Percentiles rank a stretch among this genome's conserved stretches.
Evolutionary conservation across 2,113 vertebrate species (phyloP).

Genomic region (Psittacara wagleri): DNA sequence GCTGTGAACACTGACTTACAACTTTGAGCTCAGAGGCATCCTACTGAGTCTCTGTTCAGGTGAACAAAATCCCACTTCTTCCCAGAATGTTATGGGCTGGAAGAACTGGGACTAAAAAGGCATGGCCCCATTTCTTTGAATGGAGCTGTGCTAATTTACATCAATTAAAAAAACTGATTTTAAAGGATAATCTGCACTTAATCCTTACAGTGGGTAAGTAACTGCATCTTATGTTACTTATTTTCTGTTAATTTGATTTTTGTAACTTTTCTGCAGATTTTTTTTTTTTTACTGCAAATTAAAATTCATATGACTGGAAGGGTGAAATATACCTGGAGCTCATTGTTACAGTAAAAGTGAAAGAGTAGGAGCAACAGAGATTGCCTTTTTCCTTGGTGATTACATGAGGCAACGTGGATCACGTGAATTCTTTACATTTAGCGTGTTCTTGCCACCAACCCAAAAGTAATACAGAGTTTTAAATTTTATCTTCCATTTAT

Average conservation of each 20-base stretch:
- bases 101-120: background rate
- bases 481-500: background rate
- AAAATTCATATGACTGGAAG: background rate
- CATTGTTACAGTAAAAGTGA: background rate
- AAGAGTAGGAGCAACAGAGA: background rate
- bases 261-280: background rate
- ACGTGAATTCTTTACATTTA: background rate
- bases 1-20: constrained; percentile 13
- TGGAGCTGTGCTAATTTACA: background rate
- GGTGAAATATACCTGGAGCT: background rate
- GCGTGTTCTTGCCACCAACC: background rate
- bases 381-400: background rate
- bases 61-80: constrained; percentile 13
- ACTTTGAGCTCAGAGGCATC: background rate
- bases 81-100: background rate
- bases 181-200: background rate
- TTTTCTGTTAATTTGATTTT: background rate
- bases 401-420: background rate
- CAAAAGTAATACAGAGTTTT: background rate
- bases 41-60: constrained; percentile 22
- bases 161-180: background rate
- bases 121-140: background rate
- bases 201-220: background rate
- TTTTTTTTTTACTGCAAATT: background rate
- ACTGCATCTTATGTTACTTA: background rate